Base-by-base conservation (phyloP, 2,888 invertebrate genomes). In the Iphiclides podalirius region DNA sequence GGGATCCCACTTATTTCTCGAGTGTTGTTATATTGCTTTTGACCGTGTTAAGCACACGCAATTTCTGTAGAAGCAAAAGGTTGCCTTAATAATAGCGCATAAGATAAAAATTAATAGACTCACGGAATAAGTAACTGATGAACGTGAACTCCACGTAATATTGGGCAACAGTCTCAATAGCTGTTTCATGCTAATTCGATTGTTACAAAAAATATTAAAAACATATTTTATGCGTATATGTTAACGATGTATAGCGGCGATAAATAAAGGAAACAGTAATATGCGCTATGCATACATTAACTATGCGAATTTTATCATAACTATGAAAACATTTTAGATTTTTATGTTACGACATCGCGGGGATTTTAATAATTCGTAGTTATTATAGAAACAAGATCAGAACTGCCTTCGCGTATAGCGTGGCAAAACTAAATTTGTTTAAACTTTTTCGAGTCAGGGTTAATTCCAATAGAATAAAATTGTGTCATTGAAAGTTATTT, bases 101-200 rank as follows among this genome's bases (percentile, higher is more conserved):
- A 40, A 15, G 26, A 47, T 47, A 47, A 50, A 50, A 50, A 45
- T 45, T 45, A 50, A 49, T 43, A 43, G 14, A 23, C 43, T 23
- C 48, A 43, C 36, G 23, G 48, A 48, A n/a, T 23, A 7, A 37
- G 16, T 26, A 23, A 37, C 43, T 23, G 39, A 39, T 38, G 28
- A n/a, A 38, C 14, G 15, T 33, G n/a, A 43, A 49, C 33, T 49
- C 37, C 12, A 36, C n/a, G n/a, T 16, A 13, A 34, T 20, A 20
- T 50, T 44, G 26, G 11, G 44, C 40, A 50, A 50, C 45, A 45
- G 28, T 34, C 45, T 36, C 39, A 35, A 50, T 45, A 31, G 40
- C 12, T 45, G 35, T 50, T 50, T 45, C 36, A 50, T 50, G 50
- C 35, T 50, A 50, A 50, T 50, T 40, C n/a, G 12, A 45, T 51